Base-by-base conservation (phyloP, 2,113 vertebrate species). In the Brachionichthys hirsutus region DNA sequence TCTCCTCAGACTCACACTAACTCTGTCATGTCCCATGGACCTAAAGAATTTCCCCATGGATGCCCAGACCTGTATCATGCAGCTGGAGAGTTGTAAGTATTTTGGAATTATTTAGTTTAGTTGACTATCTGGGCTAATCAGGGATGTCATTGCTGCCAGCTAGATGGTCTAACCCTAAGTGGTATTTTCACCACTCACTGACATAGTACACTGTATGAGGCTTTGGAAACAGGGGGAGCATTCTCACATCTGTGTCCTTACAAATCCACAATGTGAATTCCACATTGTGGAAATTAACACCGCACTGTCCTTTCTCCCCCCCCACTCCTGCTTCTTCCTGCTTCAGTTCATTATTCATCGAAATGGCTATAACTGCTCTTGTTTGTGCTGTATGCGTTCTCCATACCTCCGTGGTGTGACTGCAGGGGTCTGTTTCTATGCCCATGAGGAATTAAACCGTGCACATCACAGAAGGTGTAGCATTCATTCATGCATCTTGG, bases 1-100 rank as follows among this genome's bases (percentile, higher is more conserved):
- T 42, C 40, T 15, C 40, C 2, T 62, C 7, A 98, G 96, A 73
- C 87, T 98, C 71, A 98, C 96, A 12, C 89, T 98, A 86, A 98
- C 94, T 20, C 90, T 98, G 35, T 98, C 96, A 20, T 98, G 96
- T 80, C 96, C 96, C 2, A 98, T 98, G 96, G 95, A 98, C 83
- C 93, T 98, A 46, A 98, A 98, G 82, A 98, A 98, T 89, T 98
- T 98, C 79, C 96, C 96, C 7, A 98, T 98, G 96, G 96, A 98
- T 61, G 94, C 95, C 20, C 96, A 98, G 89, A 98, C 95, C 4
- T 98, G 96, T 79, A 98, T 98, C 84, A 98, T 98, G 96, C 96
- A 98, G 83, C 84, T 98, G 78, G 96, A 98, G 89, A 98, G 95
- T 78, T 98, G 96, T 98, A 89, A 98, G 96, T 96, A 54, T 17